Percentiles rank a stretch among this genome's conserved stretches.
Evolutionary conservation across 2,797 vertebrate species (phyloP).

Genomic region (Sebastes minor): DNA sequence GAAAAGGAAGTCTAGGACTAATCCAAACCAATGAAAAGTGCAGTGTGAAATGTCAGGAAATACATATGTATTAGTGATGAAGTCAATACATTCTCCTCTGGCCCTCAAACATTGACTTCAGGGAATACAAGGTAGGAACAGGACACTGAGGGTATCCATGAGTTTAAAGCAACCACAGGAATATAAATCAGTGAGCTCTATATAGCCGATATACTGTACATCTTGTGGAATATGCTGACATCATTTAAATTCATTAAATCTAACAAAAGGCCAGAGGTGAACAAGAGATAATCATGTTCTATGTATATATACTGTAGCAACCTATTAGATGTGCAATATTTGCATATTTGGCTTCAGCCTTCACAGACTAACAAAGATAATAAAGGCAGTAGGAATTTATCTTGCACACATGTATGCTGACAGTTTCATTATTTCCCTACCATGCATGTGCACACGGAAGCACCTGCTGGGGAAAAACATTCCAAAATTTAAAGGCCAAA

Average conservation of each 20-base stretch:
- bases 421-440: background rate
- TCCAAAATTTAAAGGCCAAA: slow-evolving; percentile 3
- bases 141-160: background rate
- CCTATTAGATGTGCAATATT: background rate
- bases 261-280: slow-evolving; percentile 11
- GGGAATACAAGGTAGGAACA: slow-evolving; percentile 31
- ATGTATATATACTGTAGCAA: background rate
- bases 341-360: slow-evolving; percentile 26
- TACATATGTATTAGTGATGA: slow-evolving; percentile 51
- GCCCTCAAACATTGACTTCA: slow-evolving; percentile 42
- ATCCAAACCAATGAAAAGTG: background rate
- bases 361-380: slow-evolving; percentile 11
- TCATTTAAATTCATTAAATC: slow-evolving; percentile 3
- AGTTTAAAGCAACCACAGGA: slow-evolving; percentile 27
- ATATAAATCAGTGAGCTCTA: slow-evolving; percentile 34
- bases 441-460: background rate
- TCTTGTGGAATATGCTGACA: slow-evolving; percentile 1
- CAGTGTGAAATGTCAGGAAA: slow-evolving; percentile 51
- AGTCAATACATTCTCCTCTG: slow-evolving; percentile 38
- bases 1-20: background rate
- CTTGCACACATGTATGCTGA: background rate
- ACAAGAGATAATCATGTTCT: slow-evolving; percentile 12
- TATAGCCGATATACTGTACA: background rate
- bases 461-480: background rate
- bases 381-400: slow-evolving; percentile 12